Evolutionary conservation across 2,113 vertebrate genomes (phyloP).

Genomic region (Uropsilus gracilis): DNA sequence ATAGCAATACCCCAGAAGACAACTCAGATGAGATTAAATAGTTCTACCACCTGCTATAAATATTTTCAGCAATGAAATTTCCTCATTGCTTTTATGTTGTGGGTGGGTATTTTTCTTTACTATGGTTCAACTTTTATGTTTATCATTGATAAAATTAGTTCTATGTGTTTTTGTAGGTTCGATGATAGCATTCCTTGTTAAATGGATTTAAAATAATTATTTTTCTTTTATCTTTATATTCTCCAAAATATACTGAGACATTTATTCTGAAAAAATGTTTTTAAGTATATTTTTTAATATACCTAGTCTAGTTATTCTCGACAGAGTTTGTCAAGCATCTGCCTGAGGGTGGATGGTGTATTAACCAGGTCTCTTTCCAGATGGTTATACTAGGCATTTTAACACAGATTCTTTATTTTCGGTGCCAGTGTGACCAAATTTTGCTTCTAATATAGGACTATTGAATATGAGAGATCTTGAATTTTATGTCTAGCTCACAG

Average conservation of each 20-base stretch:
- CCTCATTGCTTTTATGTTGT: background rate
- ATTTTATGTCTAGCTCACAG: constrained; percentile 27
- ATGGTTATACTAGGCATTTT: background rate
- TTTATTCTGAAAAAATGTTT: background rate
- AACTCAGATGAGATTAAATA: background rate
- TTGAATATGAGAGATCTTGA: background rate
- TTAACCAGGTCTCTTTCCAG: constrained; percentile 42
- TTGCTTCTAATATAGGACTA: background rate
- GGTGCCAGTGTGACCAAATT: background rate
- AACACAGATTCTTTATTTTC: constrained; percentile 20
- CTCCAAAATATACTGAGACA: background rate
- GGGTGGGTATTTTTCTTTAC: background rate
- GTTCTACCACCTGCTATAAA: background rate
- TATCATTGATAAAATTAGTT: background rate
- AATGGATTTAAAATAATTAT: background rate
- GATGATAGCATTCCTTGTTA: background rate
- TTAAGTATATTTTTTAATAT: constrained; percentile 28
- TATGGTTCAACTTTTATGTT: background rate
- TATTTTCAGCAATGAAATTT: background rate
- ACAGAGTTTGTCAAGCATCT: constrained; percentile 13
- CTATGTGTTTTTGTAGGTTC: background rate
- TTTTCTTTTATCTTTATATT: background rate
- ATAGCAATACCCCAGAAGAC: background rate
- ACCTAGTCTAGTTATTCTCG: background rate
- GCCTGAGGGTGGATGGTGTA: background rate